Percentiles rank a stretch among this genome's conserved stretches.
Conservation (phyloP, 2,888 invertebrate genomes). For the Mylabris sibirica region DNA sequence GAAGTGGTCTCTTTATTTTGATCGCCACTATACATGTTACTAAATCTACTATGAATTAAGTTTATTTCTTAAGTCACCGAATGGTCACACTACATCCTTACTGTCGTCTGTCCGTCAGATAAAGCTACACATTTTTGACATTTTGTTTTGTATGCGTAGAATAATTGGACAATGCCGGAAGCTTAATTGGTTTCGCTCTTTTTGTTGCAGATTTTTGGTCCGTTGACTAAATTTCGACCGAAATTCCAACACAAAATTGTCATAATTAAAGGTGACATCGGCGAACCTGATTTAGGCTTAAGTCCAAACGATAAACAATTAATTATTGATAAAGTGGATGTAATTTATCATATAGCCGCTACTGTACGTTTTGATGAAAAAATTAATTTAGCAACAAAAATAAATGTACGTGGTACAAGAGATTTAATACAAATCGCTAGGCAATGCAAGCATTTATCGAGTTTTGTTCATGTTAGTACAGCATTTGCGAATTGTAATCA, state of each 20-base stretch:
- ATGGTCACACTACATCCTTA: too few relatives aligned
- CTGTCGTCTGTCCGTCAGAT: too few relatives aligned
- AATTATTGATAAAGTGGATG: slow-evolving; percentile 44
- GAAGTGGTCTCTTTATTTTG: too few relatives aligned
- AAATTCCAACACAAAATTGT: slow-evolving; percentile 66
- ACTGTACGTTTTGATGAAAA: slow-evolving; percentile 66
- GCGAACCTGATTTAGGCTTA: slow-evolving; percentile 64
- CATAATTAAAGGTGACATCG: slow-evolving; percentile 66
- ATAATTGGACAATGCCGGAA: too few relatives aligned
- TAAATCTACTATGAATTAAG: too few relatives aligned
- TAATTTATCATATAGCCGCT: slow-evolving; percentile 66
- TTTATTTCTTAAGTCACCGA: too few relatives aligned
- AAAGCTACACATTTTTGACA: too few relatives aligned
- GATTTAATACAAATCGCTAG: slow-evolving; percentile 61
- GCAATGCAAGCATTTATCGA: slow-evolving; percentile 66
- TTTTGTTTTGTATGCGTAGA: too few relatives aligned
- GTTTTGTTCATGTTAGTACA: slow-evolving; percentile 49
- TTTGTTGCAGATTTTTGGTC: slow-evolving; percentile 61
- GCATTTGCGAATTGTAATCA: slow-evolving; percentile 47
- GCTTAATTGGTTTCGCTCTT: too few relatives aligned
- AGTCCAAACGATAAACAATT: slow-evolving; percentile 62
- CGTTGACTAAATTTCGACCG: slow-evolving; percentile 62
- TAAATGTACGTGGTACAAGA: slow-evolving; percentile 63
- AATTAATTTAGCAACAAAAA: slow-evolving; percentile 60
- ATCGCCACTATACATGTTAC: too few relatives aligned